phyloP scores from a whole-genome alignment of 2,797 vertebrate genomes.

The Macropodus opercularis region DNA sequence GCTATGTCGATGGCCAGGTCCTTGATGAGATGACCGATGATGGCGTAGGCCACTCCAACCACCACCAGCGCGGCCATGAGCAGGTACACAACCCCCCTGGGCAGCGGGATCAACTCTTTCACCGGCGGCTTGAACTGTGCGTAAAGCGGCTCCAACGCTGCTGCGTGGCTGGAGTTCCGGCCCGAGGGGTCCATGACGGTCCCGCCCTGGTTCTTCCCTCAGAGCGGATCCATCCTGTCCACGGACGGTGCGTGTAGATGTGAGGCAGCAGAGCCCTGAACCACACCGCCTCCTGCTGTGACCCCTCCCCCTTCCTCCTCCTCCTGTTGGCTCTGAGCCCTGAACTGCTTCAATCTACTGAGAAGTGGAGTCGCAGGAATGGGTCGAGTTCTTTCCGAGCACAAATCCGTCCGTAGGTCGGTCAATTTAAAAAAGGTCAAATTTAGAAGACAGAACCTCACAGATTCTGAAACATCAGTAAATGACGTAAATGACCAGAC shows the following conservation, averaged over 20 bases:
- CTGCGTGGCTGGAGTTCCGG: slow-evolving; percentile 55
- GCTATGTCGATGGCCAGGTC: slow-evolving; percentile 85
- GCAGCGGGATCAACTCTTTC: slow-evolving; percentile 81
- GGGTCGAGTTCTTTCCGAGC: background rate
- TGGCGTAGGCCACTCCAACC: slow-evolving; percentile 86
- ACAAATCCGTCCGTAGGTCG: no score
- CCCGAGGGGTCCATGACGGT: slow-evolving; percentile 60
- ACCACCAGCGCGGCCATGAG: slow-evolving; percentile 85
- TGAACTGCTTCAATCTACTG: slow-evolving; percentile 36
- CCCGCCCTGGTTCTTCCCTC: background rate
- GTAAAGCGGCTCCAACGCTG: slow-evolving; percentile 74
- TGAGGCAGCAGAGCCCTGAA: no score
- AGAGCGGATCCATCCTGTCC: no score
- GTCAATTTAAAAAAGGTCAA: no score
- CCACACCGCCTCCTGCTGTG: no score
- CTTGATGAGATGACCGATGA: slow-evolving; percentile 88
- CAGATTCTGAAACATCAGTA: no score
- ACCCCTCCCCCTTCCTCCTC: no score
- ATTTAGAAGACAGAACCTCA: no score
- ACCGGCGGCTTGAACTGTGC: slow-evolving; percentile 77
- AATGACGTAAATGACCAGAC: no score
- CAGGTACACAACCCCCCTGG: slow-evolving; percentile 83
- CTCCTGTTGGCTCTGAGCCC: background rate
- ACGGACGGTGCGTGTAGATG: no score
- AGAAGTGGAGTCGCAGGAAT: slow-evolving; percentile 32